phyloP scores from a whole-genome alignment of 2,888 invertebrate species.

The Ephialtes manifestator region DNA sequence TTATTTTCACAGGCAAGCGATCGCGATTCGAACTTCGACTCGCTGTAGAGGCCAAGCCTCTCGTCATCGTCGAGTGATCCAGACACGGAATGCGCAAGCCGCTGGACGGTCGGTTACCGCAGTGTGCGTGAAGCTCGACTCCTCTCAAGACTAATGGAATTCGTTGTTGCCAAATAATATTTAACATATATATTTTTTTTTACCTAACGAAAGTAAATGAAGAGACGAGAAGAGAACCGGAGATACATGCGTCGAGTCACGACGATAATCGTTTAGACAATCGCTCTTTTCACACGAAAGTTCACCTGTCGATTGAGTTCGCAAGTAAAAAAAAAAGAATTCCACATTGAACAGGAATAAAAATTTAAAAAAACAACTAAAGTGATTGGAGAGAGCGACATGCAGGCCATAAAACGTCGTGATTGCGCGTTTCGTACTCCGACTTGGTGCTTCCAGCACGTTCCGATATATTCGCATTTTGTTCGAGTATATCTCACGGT shows the following conservation, averaged over 20 bases:
- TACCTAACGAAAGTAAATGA: constrained; percentile 38
- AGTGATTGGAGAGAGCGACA: constrained; percentile 43
- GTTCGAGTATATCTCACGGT: constrained; percentile 36
- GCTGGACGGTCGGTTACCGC: constrained; percentile 74
- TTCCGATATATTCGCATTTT: constrained; percentile 45
- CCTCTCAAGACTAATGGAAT: constrained; percentile 72
- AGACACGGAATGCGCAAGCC: constrained; percentile 70
- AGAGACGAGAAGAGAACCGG: constrained; percentile 45
- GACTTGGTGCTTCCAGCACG: constrained; percentile 62
- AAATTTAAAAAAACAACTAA: not conserved
- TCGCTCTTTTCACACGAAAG: constrained; percentile 36
- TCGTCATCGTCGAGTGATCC: constrained; percentile 53
- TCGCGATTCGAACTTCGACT: constrained; percentile 85
- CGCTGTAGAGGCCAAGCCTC: constrained; percentile 76
- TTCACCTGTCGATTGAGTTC: not conserved
- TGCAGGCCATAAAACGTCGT: constrained; percentile 69
- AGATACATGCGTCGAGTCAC: constrained; percentile 45
- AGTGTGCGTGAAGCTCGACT: constrained; percentile 62
- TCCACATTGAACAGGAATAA: not conserved
- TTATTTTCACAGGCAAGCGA: constrained; percentile 80
- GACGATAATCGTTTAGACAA: constrained; percentile 59
- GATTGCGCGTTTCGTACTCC: constrained; percentile 51
- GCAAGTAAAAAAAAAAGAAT: not conserved
- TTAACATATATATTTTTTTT: constrained; percentile 49
- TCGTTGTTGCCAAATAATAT: constrained; percentile 78